Conservation (phyloP, 2,113 vertebrate species). For the Epinephelus moara region DNA sequence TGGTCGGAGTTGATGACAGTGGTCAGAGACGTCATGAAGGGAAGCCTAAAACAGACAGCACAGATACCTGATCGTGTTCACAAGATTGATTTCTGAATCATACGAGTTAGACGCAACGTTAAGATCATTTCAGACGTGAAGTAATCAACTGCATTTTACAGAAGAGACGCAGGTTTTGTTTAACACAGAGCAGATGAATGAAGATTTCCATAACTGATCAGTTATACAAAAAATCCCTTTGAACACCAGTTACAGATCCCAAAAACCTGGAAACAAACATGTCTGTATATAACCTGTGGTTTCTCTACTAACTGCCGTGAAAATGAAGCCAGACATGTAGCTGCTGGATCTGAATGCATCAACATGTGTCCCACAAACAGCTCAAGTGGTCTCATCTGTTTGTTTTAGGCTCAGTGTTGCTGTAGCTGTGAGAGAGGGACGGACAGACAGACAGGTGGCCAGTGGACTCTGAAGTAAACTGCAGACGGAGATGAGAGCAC, state of each 20-base stretch:
- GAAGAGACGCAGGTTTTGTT: constrained; percentile 7
- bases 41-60: constrained; percentile 46
- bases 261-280: background rate
- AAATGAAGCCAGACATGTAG: background rate
- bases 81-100: background rate
- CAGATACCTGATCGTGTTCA: constrained; percentile 10
- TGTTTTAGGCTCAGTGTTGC: constrained; percentile 41
- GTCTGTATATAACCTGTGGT: too few relatives aligned
- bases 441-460: background rate
- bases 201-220: background rate
- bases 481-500: background rate
- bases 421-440: constrained; percentile 10
- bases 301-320: background rate
- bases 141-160: background rate
- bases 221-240: background rate
- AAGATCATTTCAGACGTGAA: background rate
- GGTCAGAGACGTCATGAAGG: background rate
- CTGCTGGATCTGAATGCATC: background rate
- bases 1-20: background rate
- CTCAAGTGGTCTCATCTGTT: constrained; percentile 2
- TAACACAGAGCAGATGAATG: background rate
- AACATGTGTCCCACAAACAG: background rate
- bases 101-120: background rate
- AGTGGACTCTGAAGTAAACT: constrained; percentile 5
- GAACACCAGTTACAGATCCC: background rate